phyloP scores from a whole-genome alignment of 2,113 vertebrate species.

The Oncorhynchus keta region DNA sequence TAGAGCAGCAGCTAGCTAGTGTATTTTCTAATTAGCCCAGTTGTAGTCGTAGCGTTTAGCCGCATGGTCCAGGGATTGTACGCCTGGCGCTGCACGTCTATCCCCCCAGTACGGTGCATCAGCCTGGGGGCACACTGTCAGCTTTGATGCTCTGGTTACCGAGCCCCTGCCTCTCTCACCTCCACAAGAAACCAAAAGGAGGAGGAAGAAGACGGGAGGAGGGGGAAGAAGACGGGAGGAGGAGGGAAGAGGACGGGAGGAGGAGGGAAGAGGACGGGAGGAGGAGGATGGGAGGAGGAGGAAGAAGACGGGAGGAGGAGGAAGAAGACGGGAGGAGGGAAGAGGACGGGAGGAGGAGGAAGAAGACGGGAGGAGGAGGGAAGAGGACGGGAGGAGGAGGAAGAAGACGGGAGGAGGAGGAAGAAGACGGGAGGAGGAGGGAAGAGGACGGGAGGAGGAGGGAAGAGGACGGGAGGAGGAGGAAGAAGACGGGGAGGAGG shows the following conservation, averaged over 20 bases:
- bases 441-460: no score
- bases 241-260: background rate
- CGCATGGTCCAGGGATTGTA: constrained; percentile 35
- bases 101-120: constrained; percentile 31
- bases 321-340: no score
- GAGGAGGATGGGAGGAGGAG: background rate
- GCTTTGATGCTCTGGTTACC: constrained; percentile 69
- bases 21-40: constrained; percentile 32
- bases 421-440: no score
- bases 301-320: no score
- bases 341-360: no score
- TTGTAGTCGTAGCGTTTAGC: constrained; percentile 22
- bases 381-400: no score
- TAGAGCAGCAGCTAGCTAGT: background rate
- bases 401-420: no score
- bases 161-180: constrained; percentile 51
- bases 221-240: constrained; percentile 24
- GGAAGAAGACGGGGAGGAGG: no score
- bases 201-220: constrained; percentile 22
- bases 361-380: no score
- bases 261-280: constrained; percentile 22
- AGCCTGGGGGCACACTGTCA: constrained; percentile 70
- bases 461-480: no score
- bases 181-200: constrained; percentile 22
- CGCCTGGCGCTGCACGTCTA: constrained; percentile 20